Evolutionary conservation across 1,140 invertebrate species (phyloP), one percentile per base, ranked within the genome.

Genomic region (Carposina sasakii): DNA sequence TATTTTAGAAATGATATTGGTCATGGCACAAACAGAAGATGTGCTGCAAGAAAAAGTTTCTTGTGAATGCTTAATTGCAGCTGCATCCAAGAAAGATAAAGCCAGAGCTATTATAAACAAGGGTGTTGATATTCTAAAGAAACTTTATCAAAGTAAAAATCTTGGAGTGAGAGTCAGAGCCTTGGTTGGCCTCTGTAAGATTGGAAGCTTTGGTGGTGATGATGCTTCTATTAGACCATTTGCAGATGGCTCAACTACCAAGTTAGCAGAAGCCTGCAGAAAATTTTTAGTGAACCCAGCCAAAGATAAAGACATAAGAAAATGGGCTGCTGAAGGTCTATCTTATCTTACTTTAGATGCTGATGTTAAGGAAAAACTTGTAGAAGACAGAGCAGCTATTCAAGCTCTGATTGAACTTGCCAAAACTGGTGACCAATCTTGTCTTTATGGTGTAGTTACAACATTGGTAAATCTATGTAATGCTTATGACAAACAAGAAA

Each of bases 331-430:
- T 19, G 98, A 99, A 87, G 98, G 98, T 10, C 86, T 99, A 0
- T 98, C 98, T 0, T 99, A 99, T 76, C 86, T 99, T 2, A 98
- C 97, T 3, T 88, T 99, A 26, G 98, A 99, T 87, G 98, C 96
- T 9, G 98, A 99, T 82, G 96, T 99, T 0, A 99, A 99, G 73
- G 98, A 99, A 76, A 97, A 96, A 73, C 77, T 99, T 9, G 91
- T 98, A 16, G 92, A 96, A 69, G 97, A 99, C 71, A 88, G 88
- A 54, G 69, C 89, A 33, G 93, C 96, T 1, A 85, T 99, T 53
- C 89, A 91, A 71, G 91, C 95, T 3, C 88, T 99, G 41, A 93
- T 99, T 68, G 94, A 97, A 70, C 74, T 99, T 33, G 95, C 96
- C 4, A 92, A 91, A 81, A 90, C 89, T 30, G 94, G 94, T 45